Percentiles rank a stretch among this genome's conserved stretches.
Evolutionary conservation across 1,140 invertebrate genomes (phyloP).

Genomic region (Listronotus bonariensis): DNA sequence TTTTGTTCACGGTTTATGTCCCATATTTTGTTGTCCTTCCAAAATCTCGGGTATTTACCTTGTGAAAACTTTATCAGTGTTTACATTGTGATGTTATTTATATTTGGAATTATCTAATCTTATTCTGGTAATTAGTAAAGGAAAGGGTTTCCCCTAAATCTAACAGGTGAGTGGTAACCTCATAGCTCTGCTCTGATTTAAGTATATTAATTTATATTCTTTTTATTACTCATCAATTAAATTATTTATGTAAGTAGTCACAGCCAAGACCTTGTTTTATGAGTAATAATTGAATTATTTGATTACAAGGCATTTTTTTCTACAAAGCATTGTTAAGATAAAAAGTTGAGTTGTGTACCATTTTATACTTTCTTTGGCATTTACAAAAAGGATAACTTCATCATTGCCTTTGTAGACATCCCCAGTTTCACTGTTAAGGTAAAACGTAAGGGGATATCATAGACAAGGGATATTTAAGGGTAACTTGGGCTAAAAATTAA

Average conservation of each 20-base stretch:
- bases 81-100: slow-evolving; percentile 15
- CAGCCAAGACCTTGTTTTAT: too few species aligned
- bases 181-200: background rate
- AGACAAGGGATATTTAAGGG: too few species aligned
- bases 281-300: too few species aligned
- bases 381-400: too few species aligned
- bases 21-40: slow-evolving; percentile 13
- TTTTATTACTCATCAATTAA: slow-evolving; percentile 17
- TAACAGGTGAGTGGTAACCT: slow-evolving; percentile 11
- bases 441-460: too few species aligned
- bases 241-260: background rate
- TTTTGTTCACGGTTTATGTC: slow-evolving; percentile 14
- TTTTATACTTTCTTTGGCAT: too few species aligned
- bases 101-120: slow-evolving; percentile 16
- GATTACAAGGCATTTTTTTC: too few species aligned
- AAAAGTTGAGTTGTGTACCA: too few species aligned
- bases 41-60: background rate
- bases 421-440: too few species aligned
- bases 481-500: too few species aligned
- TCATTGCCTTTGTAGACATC: too few species aligned
- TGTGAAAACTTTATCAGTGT: background rate
- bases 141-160: slow-evolving; percentile 19
- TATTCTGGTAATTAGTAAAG: slow-evolving; percentile 5
- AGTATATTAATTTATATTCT: slow-evolving; percentile 1
- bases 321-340: too few species aligned